phyloP scores from a whole-genome alignment of 2,888 invertebrate species.

The Ephialtes manifestator region DNA sequence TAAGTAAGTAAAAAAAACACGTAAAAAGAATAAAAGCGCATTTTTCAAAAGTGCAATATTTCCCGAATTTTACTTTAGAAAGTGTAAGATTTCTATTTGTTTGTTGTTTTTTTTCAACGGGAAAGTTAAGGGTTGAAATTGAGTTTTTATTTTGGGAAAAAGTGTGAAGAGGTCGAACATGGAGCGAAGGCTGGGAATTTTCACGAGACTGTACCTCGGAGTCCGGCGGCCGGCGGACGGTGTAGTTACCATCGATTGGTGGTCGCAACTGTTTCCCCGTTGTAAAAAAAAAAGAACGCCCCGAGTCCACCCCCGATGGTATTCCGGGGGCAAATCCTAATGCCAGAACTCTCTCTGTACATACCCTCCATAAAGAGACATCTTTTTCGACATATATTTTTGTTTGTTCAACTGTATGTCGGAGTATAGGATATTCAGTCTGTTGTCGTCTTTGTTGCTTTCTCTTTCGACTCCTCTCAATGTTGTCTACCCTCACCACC shows the following conservation, averaged over 20 bases:
- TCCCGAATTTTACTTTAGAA: no score
- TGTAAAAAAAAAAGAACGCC: slow-evolving; percentile 84
- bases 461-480: slow-evolving; percentile 65
- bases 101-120: no score
- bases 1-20: no score
- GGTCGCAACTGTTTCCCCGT: slow-evolving; percentile 85
- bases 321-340: slow-evolving; percentile 64
- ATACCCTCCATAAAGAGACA: slow-evolving; percentile 78
- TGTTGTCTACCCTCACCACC: slow-evolving; percentile 43
- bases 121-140: not conserved
- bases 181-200: slow-evolving; percentile 54
- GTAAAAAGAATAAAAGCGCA: no score
- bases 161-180: slow-evolving; percentile 21
- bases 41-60: no score
- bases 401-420: slow-evolving; percentile 81
- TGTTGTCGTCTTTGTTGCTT: slow-evolving; percentile 62
- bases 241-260: slow-evolving; percentile 86
- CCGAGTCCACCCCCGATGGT: slow-evolving; percentile 73
- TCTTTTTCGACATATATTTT: slow-evolving; percentile 83
- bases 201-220: slow-evolving; percentile 81
- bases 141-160: not conserved
- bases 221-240: slow-evolving; percentile 85
- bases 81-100: no score
- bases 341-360: slow-evolving; percentile 32
- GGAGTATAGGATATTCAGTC: slow-evolving; percentile 59